Evolutionary conservation across 1,140 invertebrate species (phyloP), one percentile per base, ranked within the genome.

Genomic region (Notospermus geniculatus): DNA sequence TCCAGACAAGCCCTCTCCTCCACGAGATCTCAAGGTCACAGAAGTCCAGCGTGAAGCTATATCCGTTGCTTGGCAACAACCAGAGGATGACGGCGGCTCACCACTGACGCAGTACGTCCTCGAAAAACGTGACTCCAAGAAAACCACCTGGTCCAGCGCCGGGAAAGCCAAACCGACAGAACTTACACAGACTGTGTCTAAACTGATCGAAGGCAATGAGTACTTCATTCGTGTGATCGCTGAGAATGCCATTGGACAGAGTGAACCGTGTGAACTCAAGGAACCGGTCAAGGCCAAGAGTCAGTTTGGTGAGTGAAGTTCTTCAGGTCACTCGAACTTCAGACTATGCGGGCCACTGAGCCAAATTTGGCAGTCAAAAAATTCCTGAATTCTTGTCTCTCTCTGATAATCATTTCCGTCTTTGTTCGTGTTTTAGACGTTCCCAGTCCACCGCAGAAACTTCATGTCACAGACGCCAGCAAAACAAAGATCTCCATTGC

Each of bases 401-500:
- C n/a, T n/a, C n/a, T n/a, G n/a, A n/a, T n/a, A n/a, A n/a, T n/a
- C n/a, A n/a, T n/a, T n/a, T n/a, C n/a, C n/a, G n/a, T n/a, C n/a
- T 36, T 36, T 7, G 4, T 15, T 4, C 32, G 4, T 52, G 4
- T 43, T 58, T 87, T 63, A 91, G 89, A 74, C 91, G 91, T 56
- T 88, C 89, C 93, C 43, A 86, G 88, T 27, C 90, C 92, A 72
- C 94, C 94, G 0, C 92, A 95, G 67, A 93, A 93, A 36, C 93
- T 93, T 0, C 84, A 93, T 81, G 91, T 95, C 25, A 84, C 87
- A 4, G 91, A 96, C 76, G 90, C 97, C 22, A 93, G 91, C 11
- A 93, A 93, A 77, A 92, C 95, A 75, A 91, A 92, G 11, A 92
- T 90, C 74, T 95, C 95, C 73, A 81, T 97, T 0, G 88, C 90